These are phyloP conservation scores for Symphodus melops DNA, from an alignment of 2,113 vertebrate species.

Conservation along the genomic window DNA sequence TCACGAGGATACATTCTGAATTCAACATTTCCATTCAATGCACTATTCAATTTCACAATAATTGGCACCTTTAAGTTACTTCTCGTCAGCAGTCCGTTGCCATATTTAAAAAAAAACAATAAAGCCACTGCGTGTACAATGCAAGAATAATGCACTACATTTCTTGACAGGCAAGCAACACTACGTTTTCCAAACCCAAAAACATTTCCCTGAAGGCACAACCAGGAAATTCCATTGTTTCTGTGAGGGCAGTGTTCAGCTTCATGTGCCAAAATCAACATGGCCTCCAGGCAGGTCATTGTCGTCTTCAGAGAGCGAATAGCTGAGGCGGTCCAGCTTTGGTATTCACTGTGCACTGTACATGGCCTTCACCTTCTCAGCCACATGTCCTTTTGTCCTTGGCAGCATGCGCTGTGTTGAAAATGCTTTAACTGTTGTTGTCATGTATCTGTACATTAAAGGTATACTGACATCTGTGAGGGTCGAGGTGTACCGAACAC, in stretches of 20 bases:
- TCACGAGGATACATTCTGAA: conserved; percentile 75
- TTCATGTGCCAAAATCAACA: conserved; percentile 76
- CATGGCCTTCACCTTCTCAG: conserved; percentile 31
- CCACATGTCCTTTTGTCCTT: conserved; percentile 10
- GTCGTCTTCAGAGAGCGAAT: conserved; percentile 40
- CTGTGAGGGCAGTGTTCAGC: conserved; percentile 78
- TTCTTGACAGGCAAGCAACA: conserved; percentile 62
- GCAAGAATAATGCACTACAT: conserved; percentile 50
- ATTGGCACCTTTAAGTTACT: conserved; percentile 64
- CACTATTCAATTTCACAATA: conserved; percentile 66
- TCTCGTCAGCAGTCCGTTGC: conserved; percentile 47
- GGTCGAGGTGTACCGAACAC: conserved; percentile 12
- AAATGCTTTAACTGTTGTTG: conserved; percentile 43
- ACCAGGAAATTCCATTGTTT: conserved; percentile 74
- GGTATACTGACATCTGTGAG: conserved; percentile 45
- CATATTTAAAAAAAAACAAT: conserved; percentile 24
- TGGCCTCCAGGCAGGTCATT: conserved; percentile 65
- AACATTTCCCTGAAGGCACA: conserved; percentile 77
- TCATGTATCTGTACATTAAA: conserved; percentile 39
- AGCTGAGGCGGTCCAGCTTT: conserved; percentile 68
- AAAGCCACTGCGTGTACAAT: conserved; percentile 33
- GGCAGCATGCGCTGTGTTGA: conserved; percentile 34
- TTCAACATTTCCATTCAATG: conserved; percentile 66
- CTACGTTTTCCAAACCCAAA: conserved; percentile 46
- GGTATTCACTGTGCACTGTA: conserved; percentile 56